These are phyloP conservation scores for Mythimna lalbum DNA, from an alignment of 2,888 invertebrate species.

Conservation along the genomic window DNA sequence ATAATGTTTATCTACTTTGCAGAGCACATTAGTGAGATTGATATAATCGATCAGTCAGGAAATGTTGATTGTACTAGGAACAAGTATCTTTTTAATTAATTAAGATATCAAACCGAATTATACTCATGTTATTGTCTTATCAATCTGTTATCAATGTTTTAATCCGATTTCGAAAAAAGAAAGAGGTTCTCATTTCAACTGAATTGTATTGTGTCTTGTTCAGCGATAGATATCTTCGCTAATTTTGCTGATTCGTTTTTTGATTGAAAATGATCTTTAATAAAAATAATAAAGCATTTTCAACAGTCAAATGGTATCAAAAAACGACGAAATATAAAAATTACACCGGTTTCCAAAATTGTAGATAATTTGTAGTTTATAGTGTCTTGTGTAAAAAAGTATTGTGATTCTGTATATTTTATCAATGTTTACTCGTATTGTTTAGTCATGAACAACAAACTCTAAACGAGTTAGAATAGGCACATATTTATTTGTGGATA, in stretches of 20 bases:
- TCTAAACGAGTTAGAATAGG: slow-evolving; percentile 21
- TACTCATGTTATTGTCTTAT: slow-evolving; percentile 41
- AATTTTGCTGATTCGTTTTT: too few species aligned
- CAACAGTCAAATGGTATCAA: too few species aligned
- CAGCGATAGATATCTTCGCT: too few species aligned
- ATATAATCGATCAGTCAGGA: slow-evolving; percentile 51
- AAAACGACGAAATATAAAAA: too few species aligned
- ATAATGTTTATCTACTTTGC: slow-evolving; percentile 51
- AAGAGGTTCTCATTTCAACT: too few species aligned
- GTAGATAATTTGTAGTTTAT: too few species aligned
- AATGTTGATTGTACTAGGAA: slow-evolving; percentile 35
- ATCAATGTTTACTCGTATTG: slow-evolving; percentile 26
- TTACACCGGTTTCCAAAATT: too few species aligned
- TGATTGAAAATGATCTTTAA: too few species aligned
- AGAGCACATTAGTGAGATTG: slow-evolving; percentile 33
- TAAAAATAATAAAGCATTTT: too few species aligned
- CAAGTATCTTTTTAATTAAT: slow-evolving; percentile 53
- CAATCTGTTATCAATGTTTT: slow-evolving; percentile 21
- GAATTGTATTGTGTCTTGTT: too few species aligned
- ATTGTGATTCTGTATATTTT: slow-evolving; percentile 14
- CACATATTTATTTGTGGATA: slow-evolving; percentile 57
- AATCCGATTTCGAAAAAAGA: too few species aligned
- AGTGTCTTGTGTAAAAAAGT: too few species aligned
- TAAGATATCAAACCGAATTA: slow-evolving; percentile 38
- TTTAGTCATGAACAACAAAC: slow-evolving; percentile 24